Base-by-base conservation (phyloP, 2,113 vertebrate genomes). In the Vicugna pacos region DNA sequence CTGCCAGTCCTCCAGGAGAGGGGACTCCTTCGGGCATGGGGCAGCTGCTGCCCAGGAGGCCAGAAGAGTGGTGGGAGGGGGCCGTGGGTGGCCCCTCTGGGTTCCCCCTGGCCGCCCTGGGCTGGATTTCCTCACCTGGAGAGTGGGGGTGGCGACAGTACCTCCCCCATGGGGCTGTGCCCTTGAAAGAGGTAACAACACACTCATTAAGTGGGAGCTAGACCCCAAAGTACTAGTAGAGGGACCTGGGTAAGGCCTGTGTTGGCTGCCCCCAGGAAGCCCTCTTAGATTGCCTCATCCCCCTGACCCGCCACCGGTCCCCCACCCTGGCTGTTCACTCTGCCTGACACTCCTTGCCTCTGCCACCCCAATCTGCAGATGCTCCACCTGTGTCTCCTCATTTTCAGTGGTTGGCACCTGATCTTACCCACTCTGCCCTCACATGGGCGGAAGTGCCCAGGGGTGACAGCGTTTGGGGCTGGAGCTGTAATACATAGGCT, bases 291-390 rank as follows among this genome's bases (percentile, higher is more conserved):
- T 42, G 62, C 12, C 19, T 42, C 2, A 15, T 20, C 9, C 5
- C 2, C 0, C 48, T 2, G 19, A n/a, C 58, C 50, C 87, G 3
- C 15, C 56, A 38, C 42, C 1, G 5, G 87, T 9, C 35, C 19
- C 30, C 20, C 16, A 14, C 1, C 0, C 32, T 30, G 24, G n/a
- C 20, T 3, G 10, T 20, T 50, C 2, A 2, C 72, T 6, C 15
- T 1, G 6, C 28, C 48, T 5, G 19, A 32, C 9, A 8, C 35
- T 13, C 50, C 28, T 19, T 46, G 13, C 60, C 60, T 38, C 76
- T 46, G 50, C 28, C 48, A 32, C 26, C 26, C 48, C 19, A n/a
- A 0, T 24, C 46, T 2, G 5, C 4, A 28, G 89, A 4, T n/a
- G 35, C 48, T 17, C 50, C 0, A 6, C 35, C 62, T 2, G 0